Base-by-base conservation (phyloP, 2,113 vertebrate species). In the Phasianus colchicus region DNA sequence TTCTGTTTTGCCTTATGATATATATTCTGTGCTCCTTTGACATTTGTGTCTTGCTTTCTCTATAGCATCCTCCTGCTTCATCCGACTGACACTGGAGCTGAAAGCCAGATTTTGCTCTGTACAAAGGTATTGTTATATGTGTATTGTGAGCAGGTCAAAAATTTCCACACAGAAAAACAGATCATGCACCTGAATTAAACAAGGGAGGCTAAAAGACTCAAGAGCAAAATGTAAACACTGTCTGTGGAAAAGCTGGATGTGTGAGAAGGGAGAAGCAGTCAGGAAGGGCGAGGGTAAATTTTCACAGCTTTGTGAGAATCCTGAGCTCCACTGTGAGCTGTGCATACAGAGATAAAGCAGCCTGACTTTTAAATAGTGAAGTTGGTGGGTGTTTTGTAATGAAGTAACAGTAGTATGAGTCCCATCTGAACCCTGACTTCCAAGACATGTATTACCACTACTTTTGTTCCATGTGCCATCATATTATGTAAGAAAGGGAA, bases 31-130 rank as follows among this genome's bases (percentile, higher is more conserved):
- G 45, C 60, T 72, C 50, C 32, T 76, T 91, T 3, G 9, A 75
- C 66, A 57, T 78, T 83, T 81, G 30, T 90, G 40, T 69, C 73
- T 80, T 66, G 66, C 55, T 71, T 96, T 95, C 81, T 91, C 19
- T 83, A 47, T 95, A 99, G 99, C 98, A 32, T 98, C 99, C 14
- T 99, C 98, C 19, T 99, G 98, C 95, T 99, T 99, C 97, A 99
- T 98, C 94, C 97, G 47, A 47, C 96, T 99, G 95, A 97, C 97
- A 10, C 81, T 99, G 97, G 98, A 99, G 92, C 97, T 99, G 96
- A 99, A 99, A 97, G 98, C 98, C 92, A 97, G 97, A 64, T 98
- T 99, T 96, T 99, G 99, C 97, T 96, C 96, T 63, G 96, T 97
- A 93, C 98, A 97, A 96, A 99, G 99, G 99, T 99, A 98, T 47